Evolutionary conservation across 64 coral and sea anemone species (phyloP).

Genomic region (Trachythela sp.): DNA sequence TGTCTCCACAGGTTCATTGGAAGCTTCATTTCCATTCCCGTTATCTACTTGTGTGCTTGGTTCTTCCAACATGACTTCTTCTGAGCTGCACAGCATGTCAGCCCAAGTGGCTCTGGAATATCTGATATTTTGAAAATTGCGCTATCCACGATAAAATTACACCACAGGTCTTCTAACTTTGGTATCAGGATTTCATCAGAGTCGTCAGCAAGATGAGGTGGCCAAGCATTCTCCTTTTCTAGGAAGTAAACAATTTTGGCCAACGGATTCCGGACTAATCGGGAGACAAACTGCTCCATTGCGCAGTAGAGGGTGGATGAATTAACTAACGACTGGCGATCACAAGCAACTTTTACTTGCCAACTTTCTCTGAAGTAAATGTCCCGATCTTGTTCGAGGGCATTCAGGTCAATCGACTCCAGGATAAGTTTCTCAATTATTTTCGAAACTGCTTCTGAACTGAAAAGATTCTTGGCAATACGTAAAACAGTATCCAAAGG

Average conservation of each 20-base stretch:
- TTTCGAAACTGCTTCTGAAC: neutral
- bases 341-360: slow-evolving; percentile 13
- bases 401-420: neutral
- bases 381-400: neutral
- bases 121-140: slow-evolving; percentile 38
- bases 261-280: neutral
- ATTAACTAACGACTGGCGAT: neutral
- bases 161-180: neutral
- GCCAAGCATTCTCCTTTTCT: slow-evolving; percentile 10
- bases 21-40: neutral
- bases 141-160: neutral
- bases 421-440: neutral
- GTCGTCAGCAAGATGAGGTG: neutral
- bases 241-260: slow-evolving; percentile 8
- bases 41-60: neutral
- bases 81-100: neutral
- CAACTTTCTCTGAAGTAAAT: neutral
- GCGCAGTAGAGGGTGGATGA: neutral
- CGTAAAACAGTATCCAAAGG: neutral
- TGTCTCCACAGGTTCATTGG: neutral
- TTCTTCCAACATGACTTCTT: neutral
- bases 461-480: neutral
- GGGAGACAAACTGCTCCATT: neutral
- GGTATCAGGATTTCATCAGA: neutral
- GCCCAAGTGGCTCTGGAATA: slow-evolving; percentile 48